These are phyloP conservation scores for Scomberomorus guttatus DNA, from an alignment of 2,797 vertebrate species.

Conservation along the genomic window DNA sequence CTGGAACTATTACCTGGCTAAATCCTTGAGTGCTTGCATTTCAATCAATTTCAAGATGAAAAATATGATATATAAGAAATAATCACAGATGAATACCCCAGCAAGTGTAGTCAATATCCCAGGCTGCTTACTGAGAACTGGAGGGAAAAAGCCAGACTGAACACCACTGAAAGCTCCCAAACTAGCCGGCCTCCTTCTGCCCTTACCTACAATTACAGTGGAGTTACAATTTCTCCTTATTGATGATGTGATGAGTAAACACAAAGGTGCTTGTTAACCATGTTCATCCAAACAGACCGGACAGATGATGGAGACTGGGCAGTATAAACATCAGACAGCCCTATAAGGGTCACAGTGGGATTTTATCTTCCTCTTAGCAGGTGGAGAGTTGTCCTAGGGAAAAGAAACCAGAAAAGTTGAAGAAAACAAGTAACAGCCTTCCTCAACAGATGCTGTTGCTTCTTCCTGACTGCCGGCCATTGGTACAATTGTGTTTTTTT, in stretches of 20 bases:
- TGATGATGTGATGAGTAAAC: constrained; percentile 47
- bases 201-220: too few species aligned
- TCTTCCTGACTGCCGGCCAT: constrained; percentile 65
- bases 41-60: constrained; percentile 14
- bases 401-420: constrained; percentile 60
- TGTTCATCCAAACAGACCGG: constrained; percentile 30
- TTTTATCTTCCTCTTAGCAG: constrained; percentile 53
- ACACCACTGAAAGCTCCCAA: neutral
- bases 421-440: constrained; percentile 73
- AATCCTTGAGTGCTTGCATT: constrained; percentile 16
- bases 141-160: neutral
- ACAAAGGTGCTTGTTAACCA: constrained; percentile 69
- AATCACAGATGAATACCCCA: constrained; percentile 29
- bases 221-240: neutral
- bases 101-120: constrained; percentile 24
- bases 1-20: neutral
- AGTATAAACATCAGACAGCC: constrained; percentile 39
- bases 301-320: constrained; percentile 57
- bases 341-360: constrained; percentile 55
- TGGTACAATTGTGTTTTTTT: constrained; percentile 73
- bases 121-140: neutral
- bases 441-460: constrained; percentile 67
- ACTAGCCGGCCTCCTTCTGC: constrained; percentile 4
- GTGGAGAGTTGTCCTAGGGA: constrained; percentile 51
- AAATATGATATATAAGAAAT: constrained; percentile 19